Percentiles rank a stretch among this genome's conserved stretches.
Conservation (phyloP, 2,113 vertebrate species). For the Scytalopus superciliaris region DNA sequence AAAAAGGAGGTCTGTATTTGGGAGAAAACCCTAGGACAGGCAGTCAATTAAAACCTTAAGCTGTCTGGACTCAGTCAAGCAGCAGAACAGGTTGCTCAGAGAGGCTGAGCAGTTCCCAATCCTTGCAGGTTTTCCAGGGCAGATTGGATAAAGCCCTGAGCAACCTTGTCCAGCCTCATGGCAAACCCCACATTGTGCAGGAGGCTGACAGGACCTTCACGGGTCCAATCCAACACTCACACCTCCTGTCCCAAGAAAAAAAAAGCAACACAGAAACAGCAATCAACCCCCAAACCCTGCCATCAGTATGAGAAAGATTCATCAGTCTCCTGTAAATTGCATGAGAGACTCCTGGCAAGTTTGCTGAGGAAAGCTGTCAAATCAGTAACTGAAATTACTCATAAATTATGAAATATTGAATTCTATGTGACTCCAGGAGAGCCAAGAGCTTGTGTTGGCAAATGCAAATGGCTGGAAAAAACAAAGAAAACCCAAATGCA, state of each 20-base stretch:
- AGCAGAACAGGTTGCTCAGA: neutral
- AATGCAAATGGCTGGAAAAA: neutral
- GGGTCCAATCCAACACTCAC: neutral
- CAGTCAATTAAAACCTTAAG: neutral
- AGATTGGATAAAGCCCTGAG: neutral
- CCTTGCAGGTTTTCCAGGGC: neutral
- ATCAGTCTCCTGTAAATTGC: neutral
- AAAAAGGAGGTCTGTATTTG: neutral
- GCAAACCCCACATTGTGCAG: neutral
- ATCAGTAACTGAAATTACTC: neutral
- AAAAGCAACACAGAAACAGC: neutral
- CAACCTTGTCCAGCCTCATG: neutral
- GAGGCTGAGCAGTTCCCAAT: neutral
- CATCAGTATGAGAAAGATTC: neutral
- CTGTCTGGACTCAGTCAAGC: neutral
- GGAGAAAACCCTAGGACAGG: neutral
- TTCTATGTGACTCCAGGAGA: neutral
- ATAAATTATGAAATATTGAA: neutral
- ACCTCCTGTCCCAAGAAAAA: neutral
- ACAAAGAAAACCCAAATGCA: too few species aligned
- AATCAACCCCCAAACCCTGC: neutral
- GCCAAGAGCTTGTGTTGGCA: neutral
- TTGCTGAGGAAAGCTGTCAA: neutral
- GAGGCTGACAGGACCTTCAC: neutral
- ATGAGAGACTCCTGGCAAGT: neutral